phyloP scores from a whole-genome alignment of 1,140 invertebrate genomes.

The Drosophila sp. region DNA sequence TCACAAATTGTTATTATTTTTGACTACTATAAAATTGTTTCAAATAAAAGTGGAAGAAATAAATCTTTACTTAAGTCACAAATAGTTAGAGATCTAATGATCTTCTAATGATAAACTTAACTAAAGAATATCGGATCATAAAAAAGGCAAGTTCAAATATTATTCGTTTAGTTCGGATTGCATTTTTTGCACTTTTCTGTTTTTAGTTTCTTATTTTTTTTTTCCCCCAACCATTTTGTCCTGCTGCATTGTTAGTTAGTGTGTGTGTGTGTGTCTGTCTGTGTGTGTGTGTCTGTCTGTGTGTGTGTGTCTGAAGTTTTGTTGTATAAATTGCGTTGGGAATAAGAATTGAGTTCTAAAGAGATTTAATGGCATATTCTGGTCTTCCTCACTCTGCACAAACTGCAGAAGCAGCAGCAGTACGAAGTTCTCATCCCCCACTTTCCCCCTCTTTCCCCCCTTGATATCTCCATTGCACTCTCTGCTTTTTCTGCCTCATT shows the following conservation, averaged over 20 bases:
- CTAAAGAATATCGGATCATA: no score
- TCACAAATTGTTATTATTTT: no score
- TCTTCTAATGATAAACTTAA: no score
- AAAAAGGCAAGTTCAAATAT: conserved; percentile 3
- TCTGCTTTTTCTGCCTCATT: background rate
- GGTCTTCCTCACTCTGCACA: conserved; percentile 38
- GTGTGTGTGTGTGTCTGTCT: conserved; percentile 22
- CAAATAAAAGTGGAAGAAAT: no score
- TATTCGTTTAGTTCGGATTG: conserved; percentile 1
- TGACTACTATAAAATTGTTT: no score
- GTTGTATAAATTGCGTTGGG: conserved; percentile 82
- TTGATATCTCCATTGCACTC: no score
- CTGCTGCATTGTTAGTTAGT: conserved; percentile 47
- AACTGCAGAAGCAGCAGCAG: background rate
- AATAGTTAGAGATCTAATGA: no score
- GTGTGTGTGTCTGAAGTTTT: conserved; percentile 62
- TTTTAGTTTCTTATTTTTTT: conserved; percentile 16
- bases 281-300: conserved; percentile 36
- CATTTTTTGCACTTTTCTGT: background rate
- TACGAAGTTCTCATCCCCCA: conserved; percentile 20
- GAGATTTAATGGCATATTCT: conserved; percentile 76
- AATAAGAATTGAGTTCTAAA: conserved; percentile 82
- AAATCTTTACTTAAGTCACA: no score
- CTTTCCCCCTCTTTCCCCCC: background rate
- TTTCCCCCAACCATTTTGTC: conserved; percentile 43